Evolutionary conservation across 1,140 invertebrate species (phyloP).

Genomic region (Heliconius hewitsoni): DNA sequence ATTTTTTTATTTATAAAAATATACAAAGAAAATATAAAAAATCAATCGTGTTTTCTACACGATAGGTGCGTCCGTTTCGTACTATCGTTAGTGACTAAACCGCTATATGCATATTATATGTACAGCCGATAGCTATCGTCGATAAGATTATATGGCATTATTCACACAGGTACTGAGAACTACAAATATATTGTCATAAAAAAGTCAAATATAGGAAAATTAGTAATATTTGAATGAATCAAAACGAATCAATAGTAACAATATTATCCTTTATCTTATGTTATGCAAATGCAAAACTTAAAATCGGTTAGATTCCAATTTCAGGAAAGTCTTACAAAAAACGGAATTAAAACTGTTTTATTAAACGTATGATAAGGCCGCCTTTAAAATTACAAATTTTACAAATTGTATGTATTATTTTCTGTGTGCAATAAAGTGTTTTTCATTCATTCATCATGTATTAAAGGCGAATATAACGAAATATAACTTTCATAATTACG

Average conservation of each 20-base stretch:
- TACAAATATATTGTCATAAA: not conserved
- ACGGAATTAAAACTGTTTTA: too few relatives aligned
- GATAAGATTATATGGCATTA: conserved; percentile 29
- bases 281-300: too few relatives aligned
- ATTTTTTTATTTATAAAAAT: conserved; percentile 52
- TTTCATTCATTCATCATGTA: too few relatives aligned
- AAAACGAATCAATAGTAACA: not conserved
- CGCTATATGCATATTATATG: not conserved
- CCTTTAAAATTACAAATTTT: too few relatives aligned
- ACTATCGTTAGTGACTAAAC: not conserved
- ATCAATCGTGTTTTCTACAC: not conserved
- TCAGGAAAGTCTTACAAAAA: too few relatives aligned
- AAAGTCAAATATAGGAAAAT: not conserved
- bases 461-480: too few relatives aligned
- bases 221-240: not conserved
- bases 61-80: conserved; percentile 1
- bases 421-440: too few relatives aligned
- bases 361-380: too few relatives aligned
- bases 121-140: not conserved
- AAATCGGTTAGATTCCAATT: too few relatives aligned
- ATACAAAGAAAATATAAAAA: conserved; percentile 20
- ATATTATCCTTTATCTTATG: too few relatives aligned
- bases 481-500: too few relatives aligned
- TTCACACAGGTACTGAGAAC: conserved; percentile 4
- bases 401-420: too few relatives aligned